A percentile compares a stretch with the other conserved stretches of the same genome.
Conservation (phyloP, 2,888 invertebrate genomes). For the Pyrrhosoma nymphula region DNA sequence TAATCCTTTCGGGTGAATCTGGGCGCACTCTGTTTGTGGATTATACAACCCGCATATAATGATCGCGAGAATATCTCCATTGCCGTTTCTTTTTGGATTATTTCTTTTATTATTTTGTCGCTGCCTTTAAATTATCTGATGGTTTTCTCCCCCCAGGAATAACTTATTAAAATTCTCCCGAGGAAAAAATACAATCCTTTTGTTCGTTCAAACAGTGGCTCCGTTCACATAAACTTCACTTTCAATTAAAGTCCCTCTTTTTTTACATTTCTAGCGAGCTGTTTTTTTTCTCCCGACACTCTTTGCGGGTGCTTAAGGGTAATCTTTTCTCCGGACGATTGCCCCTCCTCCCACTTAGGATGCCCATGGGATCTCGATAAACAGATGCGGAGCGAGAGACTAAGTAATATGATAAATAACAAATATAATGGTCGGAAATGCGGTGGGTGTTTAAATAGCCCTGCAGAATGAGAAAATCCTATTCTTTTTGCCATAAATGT, state of each 20-base stretch:
- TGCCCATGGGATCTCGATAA: conserved; percentile 30
- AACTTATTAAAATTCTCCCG: conserved; percentile 23
- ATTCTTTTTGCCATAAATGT: not conserved
- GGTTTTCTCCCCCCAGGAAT: not conserved
- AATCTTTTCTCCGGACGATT: conserved; percentile 21
- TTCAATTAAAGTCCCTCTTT: conserved; percentile 23
- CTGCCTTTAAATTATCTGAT: conserved; percentile 28
- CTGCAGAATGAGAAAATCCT: not conserved
- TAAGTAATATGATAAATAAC: conserved; percentile 34
- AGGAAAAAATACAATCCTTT: conserved; percentile 10
- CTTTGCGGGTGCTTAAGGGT: conserved; percentile 4
- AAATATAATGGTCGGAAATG: not conserved
- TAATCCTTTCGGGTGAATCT: conserved; percentile 7
- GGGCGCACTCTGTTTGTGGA: conserved; percentile 31
- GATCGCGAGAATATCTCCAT: conserved; percentile 6
- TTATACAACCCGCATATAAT: conserved; percentile 37
- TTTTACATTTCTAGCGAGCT: conserved; percentile 13
- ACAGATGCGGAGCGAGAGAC: conserved; percentile 1
- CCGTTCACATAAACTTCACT: conserved; percentile 23
- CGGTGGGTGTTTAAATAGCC: not conserved
- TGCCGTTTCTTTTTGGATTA: not conserved
- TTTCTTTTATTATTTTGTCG: conserved; percentile 2
- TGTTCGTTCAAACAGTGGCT: conserved; percentile 33
- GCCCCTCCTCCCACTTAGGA: not conserved
- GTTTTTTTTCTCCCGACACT: conserved; percentile 10